phyloP scores from a whole-genome alignment of 2,888 invertebrate species.

The Candidula unifasciata region DNA sequence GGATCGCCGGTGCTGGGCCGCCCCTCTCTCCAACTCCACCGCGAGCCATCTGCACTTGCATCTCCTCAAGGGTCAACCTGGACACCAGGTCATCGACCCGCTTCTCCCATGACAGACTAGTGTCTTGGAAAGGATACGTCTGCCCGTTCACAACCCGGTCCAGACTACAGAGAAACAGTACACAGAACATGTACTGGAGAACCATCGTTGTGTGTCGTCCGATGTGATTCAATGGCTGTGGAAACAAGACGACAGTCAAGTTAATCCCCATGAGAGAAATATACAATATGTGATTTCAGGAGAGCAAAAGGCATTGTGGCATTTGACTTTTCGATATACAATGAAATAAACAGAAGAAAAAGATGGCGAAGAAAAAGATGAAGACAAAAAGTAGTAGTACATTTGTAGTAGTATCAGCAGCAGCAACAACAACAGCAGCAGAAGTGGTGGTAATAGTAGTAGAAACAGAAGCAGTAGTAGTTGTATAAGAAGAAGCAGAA shows the following conservation, averaged over 20 bases:
- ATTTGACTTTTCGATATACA: neutral
- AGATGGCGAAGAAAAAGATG: neutral
- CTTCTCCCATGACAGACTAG: slow-evolving; percentile 44
- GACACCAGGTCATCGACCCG: slow-evolving; percentile 51
- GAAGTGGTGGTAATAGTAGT: too few species aligned
- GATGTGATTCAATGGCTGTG: too few species aligned
- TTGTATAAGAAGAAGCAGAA: too few species aligned
- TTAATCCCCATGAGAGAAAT: slow-evolving; percentile 57
- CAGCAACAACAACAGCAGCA: too few species aligned
- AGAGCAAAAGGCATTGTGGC: slow-evolving; percentile 17
- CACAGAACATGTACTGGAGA: too few species aligned
- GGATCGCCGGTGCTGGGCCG: slow-evolving; percentile 38
- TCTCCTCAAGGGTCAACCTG: slow-evolving; percentile 50
- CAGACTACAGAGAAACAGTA: neutral
- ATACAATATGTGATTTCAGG: slow-evolving; percentile 60
- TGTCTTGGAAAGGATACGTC: slow-evolving; percentile 51
- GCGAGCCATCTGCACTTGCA: slow-evolving; percentile 53
- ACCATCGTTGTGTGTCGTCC: too few species aligned
- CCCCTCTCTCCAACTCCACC: slow-evolving; percentile 50
- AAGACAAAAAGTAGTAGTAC: too few species aligned
- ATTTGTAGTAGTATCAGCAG: too few species aligned
- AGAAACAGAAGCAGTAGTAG: too few species aligned
- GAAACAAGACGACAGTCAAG: too few species aligned
- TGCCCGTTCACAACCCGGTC: neutral
- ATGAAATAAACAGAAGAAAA: neutral